Conservation (phyloP, 2,888 invertebrate genomes). For the Blastobasis lacticolella region DNA sequence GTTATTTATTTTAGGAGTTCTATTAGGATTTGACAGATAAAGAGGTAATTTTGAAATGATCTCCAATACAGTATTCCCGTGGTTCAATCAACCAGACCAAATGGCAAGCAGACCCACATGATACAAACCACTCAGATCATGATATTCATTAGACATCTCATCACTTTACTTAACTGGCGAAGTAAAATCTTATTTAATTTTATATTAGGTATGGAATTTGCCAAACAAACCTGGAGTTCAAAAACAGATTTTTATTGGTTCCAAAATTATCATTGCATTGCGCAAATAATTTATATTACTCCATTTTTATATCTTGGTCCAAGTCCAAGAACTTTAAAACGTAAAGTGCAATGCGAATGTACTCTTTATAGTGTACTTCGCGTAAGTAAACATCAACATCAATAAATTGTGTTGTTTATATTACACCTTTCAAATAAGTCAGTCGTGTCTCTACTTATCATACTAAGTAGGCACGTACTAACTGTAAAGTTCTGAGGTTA, state of each 20-base stretch:
- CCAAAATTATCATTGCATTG: neutral
- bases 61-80: no score
- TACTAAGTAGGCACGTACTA: neutral
- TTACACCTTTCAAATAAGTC: neutral
- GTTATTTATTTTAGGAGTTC: no score
- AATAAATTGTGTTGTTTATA: neutral
- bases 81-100: no score
- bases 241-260: neutral
- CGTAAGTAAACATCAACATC: neutral
- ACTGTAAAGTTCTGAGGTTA: constrained; percentile 1
- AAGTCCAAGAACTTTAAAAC: neutral
- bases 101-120: no score
- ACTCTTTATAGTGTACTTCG: neutral
- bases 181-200: no score
- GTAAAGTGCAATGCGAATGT: neutral
- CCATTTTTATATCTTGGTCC: constrained; percentile 3
- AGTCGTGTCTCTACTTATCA: neutral
- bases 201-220: no score
- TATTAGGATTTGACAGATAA: no score
- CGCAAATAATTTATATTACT: neutral
- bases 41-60: no score
- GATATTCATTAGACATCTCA: no score
- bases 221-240: no score
- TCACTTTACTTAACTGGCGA: no score
- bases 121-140: no score